Evolutionary conservation across 2,113 vertebrate species (phyloP).

Genomic region (Agapornis roseicollis): DNA sequence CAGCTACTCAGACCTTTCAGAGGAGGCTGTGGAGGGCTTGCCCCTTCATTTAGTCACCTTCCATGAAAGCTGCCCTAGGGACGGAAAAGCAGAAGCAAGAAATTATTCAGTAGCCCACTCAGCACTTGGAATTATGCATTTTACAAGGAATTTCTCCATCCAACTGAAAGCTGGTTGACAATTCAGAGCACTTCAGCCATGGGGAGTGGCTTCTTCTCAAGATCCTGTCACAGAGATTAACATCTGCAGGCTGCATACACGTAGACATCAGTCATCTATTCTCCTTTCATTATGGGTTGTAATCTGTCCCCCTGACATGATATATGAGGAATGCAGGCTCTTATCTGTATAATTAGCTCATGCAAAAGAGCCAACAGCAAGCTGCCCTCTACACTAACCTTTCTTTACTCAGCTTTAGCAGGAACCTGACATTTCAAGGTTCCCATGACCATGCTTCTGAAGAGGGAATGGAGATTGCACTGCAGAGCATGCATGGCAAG

Average conservation of each 20-base stretch:
- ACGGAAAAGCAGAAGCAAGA: neutral
- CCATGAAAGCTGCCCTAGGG: neutral
- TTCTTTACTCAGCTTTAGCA: neutral
- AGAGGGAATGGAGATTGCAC: neutral
- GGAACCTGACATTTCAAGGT: neutral
- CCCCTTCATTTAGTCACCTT: neutral
- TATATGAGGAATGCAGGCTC: neutral
- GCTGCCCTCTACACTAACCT: neutral
- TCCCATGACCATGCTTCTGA: no score
- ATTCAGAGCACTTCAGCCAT: neutral
- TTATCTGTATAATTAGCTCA: neutral
- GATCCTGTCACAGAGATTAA: neutral
- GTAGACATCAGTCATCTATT: neutral
- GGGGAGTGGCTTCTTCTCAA: neutral
- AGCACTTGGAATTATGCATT: neutral
- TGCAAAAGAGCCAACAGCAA: neutral
- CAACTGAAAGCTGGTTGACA: neutral
- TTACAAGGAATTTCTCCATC: neutral
- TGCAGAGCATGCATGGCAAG: rapidly evolving
- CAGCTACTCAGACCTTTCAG: neutral
- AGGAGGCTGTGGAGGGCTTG: neutral
- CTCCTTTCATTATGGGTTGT: neutral
- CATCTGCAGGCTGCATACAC: neutral
- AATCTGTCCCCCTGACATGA: neutral
- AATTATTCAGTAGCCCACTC: neutral